Base-by-base conservation (phyloP, 2,888 invertebrate genomes). In the Ennomos quercinarius region DNA sequence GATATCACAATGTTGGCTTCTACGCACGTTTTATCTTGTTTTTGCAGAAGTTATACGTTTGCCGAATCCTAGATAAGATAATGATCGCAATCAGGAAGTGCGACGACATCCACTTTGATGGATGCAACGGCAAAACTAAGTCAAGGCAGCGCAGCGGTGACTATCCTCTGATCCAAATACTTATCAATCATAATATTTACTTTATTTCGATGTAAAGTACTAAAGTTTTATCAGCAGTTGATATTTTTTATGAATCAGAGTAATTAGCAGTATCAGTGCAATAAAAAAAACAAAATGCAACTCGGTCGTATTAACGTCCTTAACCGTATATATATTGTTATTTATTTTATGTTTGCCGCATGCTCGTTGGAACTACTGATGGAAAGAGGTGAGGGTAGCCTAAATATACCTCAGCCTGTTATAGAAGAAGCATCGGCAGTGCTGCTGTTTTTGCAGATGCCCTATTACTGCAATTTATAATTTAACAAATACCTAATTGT, bases 101-200 rank as follows among this genome's bases (percentile, higher is more conserved):
- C 48, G 61, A 42, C 42, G 61, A 50, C 50, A 57, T 50, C 11
- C 41, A 59, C 17, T 55, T 48, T 62, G 57, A 59, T 61, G 49
- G 36, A 61, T 59, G 54, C 63, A 60, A 34, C 27, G 37, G 35
- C 37, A 41, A 43, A 67, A 59, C 60, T 59, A 46, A 64, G 68
- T 64, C 68, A 67, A 69, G 68, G 68, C 40, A 38, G 17, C 10
- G 68, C 40, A 38, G 17, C 10, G 51, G 41, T 12, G 52, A 45
- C 36, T 3, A n/a, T 42, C 50, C 42, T 40, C 41, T 58, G 49
- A 13, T 37, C 48, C 37, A 36, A 38, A 43, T 48, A 53, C 52
- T 58, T 58, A 48, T 58, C 51, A 27, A 27, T 27, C 27, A 27
- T 27, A 27, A 27, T 27, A 27, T 27, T 38, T 12, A 42, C 41